Conservation (phyloP, 2,888 invertebrate genomes). For the Drosophila neotestacea region DNA sequence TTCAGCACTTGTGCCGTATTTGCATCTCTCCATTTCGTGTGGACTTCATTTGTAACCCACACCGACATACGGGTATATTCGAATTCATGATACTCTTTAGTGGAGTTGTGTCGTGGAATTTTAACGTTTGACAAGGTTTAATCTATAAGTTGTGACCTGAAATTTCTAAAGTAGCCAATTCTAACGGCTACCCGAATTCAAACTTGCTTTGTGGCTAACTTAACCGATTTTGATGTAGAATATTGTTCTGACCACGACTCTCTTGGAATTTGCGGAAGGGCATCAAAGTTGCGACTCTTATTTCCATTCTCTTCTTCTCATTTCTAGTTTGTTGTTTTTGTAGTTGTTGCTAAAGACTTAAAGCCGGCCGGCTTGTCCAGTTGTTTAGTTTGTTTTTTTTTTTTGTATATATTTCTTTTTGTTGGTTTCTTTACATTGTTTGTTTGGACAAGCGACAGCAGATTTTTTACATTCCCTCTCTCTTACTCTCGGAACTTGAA, state of each 20-base stretch:
- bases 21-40: conserved; percentile 11
- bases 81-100: background rate
- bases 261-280: conserved; percentile 22
- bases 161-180: too few relatives aligned
- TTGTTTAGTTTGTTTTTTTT: conserved; percentile 48
- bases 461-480: conserved; percentile 31
- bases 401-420: conserved; percentile 23
- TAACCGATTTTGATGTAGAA: background rate
- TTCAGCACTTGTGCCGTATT: conserved; percentile 14
- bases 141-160: too few relatives aligned
- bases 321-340: conserved; percentile 20
- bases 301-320: background rate
- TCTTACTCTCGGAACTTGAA: background rate
- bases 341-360: conserved; percentile 32
- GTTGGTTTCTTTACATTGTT: conserved; percentile 52
- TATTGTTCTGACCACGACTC: background rate
- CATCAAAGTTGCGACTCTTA: conserved; percentile 18
- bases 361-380: conserved; percentile 78
- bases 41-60: conserved; percentile 35
- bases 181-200: too few relatives aligned
- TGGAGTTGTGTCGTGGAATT: too few relatives aligned
- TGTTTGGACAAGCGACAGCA: conserved; percentile 58
- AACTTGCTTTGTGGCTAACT: too few relatives aligned
- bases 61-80: background rate
- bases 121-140: too few relatives aligned